Conservation (phyloP, 2,888 invertebrate genomes). For the Ecliptopera silaceata region DNA sequence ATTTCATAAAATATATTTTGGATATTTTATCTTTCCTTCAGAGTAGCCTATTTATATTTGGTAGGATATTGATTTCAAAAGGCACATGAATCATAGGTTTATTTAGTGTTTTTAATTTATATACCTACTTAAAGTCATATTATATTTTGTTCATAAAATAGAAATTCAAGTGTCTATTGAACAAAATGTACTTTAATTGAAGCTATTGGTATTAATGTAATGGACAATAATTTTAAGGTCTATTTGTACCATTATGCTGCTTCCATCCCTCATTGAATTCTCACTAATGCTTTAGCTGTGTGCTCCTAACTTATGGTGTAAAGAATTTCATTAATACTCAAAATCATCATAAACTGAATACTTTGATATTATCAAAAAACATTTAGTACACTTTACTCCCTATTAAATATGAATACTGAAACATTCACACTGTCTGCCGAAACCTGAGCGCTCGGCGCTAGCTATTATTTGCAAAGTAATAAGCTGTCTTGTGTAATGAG, state of each 20-base stretch:
- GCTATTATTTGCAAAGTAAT: conserved; percentile 10
- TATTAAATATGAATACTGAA: background rate
- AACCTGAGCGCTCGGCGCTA: conserved; percentile 8
- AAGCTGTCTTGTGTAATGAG: conserved; percentile 11
- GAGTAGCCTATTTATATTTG: background rate
- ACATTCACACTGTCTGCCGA: conserved; percentile 3
- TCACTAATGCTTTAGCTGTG: conserved; percentile 19
- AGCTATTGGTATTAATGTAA: conserved; percentile 11
- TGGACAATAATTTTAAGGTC: conserved; percentile 9
- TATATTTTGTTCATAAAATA: background rate
- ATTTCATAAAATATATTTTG: no score
- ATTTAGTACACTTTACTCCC: background rate
- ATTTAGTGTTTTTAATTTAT: no score
- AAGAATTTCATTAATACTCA: conserved; percentile 5
- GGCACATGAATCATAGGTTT: conserved; percentile 8
- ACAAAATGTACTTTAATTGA: background rate
- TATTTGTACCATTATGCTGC: conserved; percentile 9
- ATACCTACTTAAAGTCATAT: background rate
- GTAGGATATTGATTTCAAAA: background rate
- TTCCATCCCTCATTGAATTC: conserved; percentile 17
- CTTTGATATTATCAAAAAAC: background rate
- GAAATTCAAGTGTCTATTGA: conserved; percentile 6
- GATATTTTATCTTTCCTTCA: background rate
- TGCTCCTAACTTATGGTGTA: conserved; percentile 10
- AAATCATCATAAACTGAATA: background rate